phyloP scores from a whole-genome alignment of 2,113 vertebrate genomes.

The Thymallus thymallus region DNA sequence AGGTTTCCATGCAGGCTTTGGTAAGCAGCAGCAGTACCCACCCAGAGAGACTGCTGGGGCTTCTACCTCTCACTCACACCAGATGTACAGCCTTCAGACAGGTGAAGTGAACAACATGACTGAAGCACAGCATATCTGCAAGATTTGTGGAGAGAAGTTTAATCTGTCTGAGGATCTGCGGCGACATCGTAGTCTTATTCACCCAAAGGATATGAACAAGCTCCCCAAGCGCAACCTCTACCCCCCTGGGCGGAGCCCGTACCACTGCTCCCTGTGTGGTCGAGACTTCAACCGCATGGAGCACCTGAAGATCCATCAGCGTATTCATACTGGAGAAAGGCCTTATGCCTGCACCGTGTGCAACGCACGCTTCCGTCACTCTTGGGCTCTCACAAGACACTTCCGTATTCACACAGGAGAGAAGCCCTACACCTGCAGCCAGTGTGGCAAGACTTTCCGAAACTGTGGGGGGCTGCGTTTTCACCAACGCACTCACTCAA shows the following conservation, averaged over 20 bases:
- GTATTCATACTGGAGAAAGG: conserved; percentile 60
- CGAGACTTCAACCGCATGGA: conserved; percentile 59
- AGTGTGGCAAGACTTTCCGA: conserved; percentile 54
- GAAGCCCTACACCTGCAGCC: conserved; percentile 53
- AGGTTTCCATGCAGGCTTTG: conserved; percentile 18
- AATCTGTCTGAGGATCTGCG: conserved; percentile 29
- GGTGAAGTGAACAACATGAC: background rate
- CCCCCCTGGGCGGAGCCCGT: conserved; percentile 33
- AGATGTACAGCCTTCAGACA: background rate
- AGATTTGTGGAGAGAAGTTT: conserved; percentile 34
- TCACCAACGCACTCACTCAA: conserved; percentile 43
- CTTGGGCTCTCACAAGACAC: conserved; percentile 54
- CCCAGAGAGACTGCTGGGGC: background rate
- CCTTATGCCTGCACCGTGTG: conserved; percentile 54
- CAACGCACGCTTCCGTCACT: conserved; percentile 54
- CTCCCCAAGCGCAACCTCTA: conserved; percentile 29
- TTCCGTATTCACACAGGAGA: conserved; percentile 58
- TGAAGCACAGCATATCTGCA: conserved; percentile 16
- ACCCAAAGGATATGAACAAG: conserved; percentile 28
- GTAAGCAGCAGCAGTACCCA: conserved; percentile 18
- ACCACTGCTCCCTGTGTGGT: conserved; percentile 50
- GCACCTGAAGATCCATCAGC: conserved; percentile 60
- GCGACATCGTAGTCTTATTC: conserved; percentile 29
- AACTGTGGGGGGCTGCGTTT: conserved; percentile 53
- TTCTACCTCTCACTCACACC: background rate